Percentiles rank a stretch among this genome's conserved stretches.
Conservation (phyloP, 2,888 invertebrate species). For the Cynaeus angustus region DNA sequence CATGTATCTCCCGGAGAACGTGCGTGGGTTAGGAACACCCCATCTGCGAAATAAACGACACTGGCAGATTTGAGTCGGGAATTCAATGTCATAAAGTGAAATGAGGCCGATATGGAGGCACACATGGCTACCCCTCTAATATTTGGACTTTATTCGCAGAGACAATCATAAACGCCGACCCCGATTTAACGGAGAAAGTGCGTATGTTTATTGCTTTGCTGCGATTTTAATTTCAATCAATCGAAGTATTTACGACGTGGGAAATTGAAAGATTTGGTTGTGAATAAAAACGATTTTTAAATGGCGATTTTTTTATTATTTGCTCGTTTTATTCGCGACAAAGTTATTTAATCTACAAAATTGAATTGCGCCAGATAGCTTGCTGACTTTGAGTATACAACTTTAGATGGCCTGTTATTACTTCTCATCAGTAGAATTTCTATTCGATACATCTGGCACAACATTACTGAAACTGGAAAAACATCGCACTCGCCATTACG, state of each 20-base stretch:
- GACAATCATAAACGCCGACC: conserved; percentile 44
- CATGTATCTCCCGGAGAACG: conserved; percentile 41
- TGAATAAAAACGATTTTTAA: not conserved
- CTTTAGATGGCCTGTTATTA: conserved; percentile 24
- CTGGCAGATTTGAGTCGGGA: conserved; percentile 45
- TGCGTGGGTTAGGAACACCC: conserved; percentile 45
- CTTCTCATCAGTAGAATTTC: conserved; percentile 25
- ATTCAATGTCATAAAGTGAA: conserved; percentile 49
- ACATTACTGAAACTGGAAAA: conserved; percentile 10
- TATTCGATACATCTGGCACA: conserved; percentile 24
- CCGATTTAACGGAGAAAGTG: conserved; percentile 27
- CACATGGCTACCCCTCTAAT: conserved; percentile 36
- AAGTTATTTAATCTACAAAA: conserved; percentile 22
- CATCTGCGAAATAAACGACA: conserved; percentile 42
- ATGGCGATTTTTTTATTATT: conserved; percentile 1
- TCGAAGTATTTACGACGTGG: not conserved
- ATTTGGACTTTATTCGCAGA: conserved; percentile 26
- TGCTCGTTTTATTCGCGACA: not conserved
- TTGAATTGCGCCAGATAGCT: conserved; percentile 14
- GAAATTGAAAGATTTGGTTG: too few species aligned
- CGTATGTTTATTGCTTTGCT: conserved; percentile 25
- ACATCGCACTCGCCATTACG: conserved; percentile 8
- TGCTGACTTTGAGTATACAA: conserved; percentile 6
- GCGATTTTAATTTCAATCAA: conserved; percentile 24
- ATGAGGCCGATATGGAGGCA: conserved; percentile 42